A percentile compares a stretch with the other conserved stretches of the same genome.
Conservation (phyloP, 30 jellyfish, hydroid and myxozoan genomes). For the Aurelia coerulea region DNA sequence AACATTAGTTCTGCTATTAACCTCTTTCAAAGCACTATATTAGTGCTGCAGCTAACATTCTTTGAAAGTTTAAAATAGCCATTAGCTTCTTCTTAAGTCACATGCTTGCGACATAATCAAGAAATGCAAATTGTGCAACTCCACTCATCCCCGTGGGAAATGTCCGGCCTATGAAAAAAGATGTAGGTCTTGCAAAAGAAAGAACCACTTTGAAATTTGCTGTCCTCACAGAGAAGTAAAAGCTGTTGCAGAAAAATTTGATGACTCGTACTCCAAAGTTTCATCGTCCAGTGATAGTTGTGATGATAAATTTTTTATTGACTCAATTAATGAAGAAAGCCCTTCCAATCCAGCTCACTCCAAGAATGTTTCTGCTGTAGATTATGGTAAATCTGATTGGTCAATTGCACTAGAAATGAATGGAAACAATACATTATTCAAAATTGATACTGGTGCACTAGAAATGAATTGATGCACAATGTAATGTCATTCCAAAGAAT, state of each 20-base stretch:
- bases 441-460: conserved; percentile 69
- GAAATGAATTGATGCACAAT: conserved; percentile 18
- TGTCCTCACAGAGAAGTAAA: conserved; percentile 34
- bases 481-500: too few species aligned
- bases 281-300: conserved; percentile 27
- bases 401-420: conserved; percentile 5
- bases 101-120: too few species aligned
- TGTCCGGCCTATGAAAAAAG: too few species aligned
- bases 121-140: too few species aligned
- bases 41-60: too few species aligned
- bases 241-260: conserved; percentile 12
- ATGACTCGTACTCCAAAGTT: background rate
- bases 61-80: too few species aligned
- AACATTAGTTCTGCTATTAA: too few species aligned
- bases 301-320: conserved; percentile 15
- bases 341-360: conserved; percentile 27
- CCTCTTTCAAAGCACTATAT: too few species aligned
- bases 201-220: conserved; percentile 26
- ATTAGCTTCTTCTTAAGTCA: too few species aligned
- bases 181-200: conserved; percentile 28
- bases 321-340: conserved; percentile 21
- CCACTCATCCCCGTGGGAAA: too few species aligned
- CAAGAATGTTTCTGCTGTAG: conserved; percentile 22
- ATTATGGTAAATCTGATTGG: conserved; percentile 29
- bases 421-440: conserved; percentile 26